Evolutionary conservation across 2,113 vertebrate genomes (phyloP).

Genomic region (Thermophis baileyi): DNA sequence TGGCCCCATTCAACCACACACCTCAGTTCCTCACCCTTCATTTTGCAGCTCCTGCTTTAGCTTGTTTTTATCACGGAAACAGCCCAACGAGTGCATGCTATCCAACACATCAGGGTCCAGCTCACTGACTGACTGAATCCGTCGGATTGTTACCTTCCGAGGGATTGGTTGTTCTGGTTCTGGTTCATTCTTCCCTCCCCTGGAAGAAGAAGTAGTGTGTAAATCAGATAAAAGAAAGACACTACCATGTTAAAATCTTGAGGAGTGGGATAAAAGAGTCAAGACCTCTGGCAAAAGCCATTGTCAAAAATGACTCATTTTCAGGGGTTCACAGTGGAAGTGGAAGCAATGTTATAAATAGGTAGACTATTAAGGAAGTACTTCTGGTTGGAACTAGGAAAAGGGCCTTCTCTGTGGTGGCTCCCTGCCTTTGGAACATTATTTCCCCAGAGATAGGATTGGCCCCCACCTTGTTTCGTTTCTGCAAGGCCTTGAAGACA

Average conservation of each 20-base stretch:
- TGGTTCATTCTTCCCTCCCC: constrained; percentile 22
- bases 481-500: background rate
- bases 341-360: background rate
- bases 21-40: constrained; percentile 75
- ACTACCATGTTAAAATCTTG: too few species aligned
- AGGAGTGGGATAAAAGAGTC: background rate
- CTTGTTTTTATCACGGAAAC: constrained; percentile 85
- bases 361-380: background rate
- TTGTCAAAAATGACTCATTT: background rate
- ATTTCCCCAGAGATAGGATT: background rate
- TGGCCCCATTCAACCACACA: too few species aligned
- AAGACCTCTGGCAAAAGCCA: background rate
- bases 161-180: constrained; percentile 25
- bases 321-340: too few species aligned
- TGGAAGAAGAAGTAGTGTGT: background rate
- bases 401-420: too few species aligned
- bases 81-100: constrained; percentile 89
- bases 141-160: constrained; percentile 14
- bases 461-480: background rate
- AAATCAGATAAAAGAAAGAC: background rate
- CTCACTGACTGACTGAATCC: constrained; percentile 69
- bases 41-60: constrained; percentile 85
- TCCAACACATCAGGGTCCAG: constrained; percentile 89
- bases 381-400: too few species aligned
- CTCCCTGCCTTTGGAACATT: too few species aligned